A percentile compares a stretch with the other conserved stretches of the same genome.
These are phyloP conservation scores for Acrobasis suavella DNA, from an alignment of 2,888 invertebrate species.

Conservation along the genomic window DNA sequence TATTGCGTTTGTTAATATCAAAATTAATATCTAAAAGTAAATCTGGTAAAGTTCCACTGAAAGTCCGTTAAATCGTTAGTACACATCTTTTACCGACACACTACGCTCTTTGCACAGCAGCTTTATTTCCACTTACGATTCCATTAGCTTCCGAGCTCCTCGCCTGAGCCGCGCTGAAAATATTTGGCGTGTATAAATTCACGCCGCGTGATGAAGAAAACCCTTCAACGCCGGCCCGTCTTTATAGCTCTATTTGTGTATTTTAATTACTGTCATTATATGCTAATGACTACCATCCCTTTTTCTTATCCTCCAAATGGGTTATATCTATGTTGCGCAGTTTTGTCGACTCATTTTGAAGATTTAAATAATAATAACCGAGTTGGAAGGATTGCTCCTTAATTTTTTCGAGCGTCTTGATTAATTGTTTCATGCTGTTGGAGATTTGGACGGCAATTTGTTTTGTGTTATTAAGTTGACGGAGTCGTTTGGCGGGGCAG, in stretches of 20 bases:
- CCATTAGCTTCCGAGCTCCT: slow-evolving; percentile 6
- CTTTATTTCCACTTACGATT: neutral
- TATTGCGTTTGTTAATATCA: no score
- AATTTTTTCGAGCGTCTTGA: slow-evolving; percentile 72
- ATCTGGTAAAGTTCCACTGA: no score
- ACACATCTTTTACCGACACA: no score
- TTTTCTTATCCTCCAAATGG: slow-evolving; percentile 83
- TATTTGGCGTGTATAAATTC: slow-evolving; percentile 81
- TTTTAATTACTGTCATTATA: slow-evolving; percentile 88
- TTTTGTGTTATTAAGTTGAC: slow-evolving; percentile 76
- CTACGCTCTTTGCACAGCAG: no score
- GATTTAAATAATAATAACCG: slow-evolving; percentile 79
- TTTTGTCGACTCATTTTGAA: slow-evolving; percentile 68
- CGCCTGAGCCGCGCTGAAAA: slow-evolving; percentile 71
- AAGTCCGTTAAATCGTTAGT: no score
- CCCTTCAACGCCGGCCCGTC: slow-evolving; percentile 79
- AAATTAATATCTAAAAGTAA: no score
- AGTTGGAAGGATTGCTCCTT: slow-evolving; percentile 59
- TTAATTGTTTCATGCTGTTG: slow-evolving; percentile 69
- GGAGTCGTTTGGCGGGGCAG: slow-evolving; percentile 68
- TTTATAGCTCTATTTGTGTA: slow-evolving; percentile 87
- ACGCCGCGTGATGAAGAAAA: slow-evolving; percentile 76
- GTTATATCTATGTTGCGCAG: slow-evolving; percentile 76
- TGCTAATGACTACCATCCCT: slow-evolving; percentile 83
- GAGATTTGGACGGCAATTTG: slow-evolving; percentile 71